phyloP scores from a whole-genome alignment of 2,888 invertebrate species.

The Andrena flavipes region DNA sequence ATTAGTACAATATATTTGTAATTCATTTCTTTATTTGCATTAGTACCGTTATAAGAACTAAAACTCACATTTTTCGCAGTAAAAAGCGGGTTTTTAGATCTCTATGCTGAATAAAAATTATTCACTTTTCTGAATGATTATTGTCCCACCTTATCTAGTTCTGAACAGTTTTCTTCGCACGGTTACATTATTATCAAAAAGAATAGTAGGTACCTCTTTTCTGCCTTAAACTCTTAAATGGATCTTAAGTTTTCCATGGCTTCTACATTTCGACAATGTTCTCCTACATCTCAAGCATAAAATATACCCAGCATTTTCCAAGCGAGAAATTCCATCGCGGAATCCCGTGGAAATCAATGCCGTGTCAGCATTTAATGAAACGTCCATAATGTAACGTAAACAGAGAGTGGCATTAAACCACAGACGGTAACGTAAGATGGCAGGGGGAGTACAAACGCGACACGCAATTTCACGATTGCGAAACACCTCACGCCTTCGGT shows the following conservation, averaged over 20 bases:
- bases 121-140: no score
- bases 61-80: no score
- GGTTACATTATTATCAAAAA: no score
- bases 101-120: no score
- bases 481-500: slow-evolving; percentile 46
- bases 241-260: no score
- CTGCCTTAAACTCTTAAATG: no score
- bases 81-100: no score
- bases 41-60: background rate
- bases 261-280: no score
- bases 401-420: slow-evolving; percentile 14
- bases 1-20: background rate
- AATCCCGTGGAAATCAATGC: background rate
- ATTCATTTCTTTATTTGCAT: background rate
- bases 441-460: slow-evolving; percentile 16
- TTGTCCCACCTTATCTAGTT: no score
- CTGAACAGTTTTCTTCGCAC: no score
- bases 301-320: background rate
- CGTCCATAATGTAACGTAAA: background rate
- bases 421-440: slow-evolving; percentile 3
- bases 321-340: background rate
- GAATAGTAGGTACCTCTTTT: no score
- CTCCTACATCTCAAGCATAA: background rate
- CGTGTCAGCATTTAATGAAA: slow-evolving; percentile 12
- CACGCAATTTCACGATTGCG: slow-evolving; percentile 38